Evolutionary conservation across 1,140 invertebrate genomes (phyloP).

Genomic region (Caenorhabditis latens): DNA sequence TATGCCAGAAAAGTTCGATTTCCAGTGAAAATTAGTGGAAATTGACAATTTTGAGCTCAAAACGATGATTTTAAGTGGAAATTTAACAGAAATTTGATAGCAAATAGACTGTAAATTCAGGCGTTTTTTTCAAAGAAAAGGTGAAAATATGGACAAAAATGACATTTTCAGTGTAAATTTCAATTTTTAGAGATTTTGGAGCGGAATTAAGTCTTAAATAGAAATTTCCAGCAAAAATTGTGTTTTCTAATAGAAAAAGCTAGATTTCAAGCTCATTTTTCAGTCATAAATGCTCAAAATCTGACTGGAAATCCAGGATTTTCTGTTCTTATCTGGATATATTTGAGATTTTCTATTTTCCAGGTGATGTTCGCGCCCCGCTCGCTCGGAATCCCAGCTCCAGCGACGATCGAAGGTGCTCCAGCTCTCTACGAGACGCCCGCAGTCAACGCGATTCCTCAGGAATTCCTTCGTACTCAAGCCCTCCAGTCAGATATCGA

Average conservation of each 20-base stretch:
- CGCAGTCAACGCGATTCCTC: slow-evolving; percentile 39
- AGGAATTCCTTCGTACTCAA: slow-evolving; percentile 62
- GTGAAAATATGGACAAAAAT: no score
- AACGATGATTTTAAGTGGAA: neutral
- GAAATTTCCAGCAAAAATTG: no score
- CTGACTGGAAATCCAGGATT: no score
- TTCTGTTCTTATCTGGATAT: no score
- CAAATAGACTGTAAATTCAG: neutral
- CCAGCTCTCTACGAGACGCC: neutral
- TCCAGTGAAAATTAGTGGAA: neutral
- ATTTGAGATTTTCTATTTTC: neutral
- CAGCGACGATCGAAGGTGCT: slow-evolving; percentile 53
- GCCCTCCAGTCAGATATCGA: slow-evolving; percentile 74
- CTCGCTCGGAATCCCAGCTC: neutral
- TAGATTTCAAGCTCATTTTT: no score
- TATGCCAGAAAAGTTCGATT: no score
- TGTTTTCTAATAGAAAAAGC: no score
- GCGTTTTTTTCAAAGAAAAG: no score
- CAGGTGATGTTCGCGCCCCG: slow-evolving; percentile 6
- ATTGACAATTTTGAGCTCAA: neutral
- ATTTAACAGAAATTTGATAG: neutral
- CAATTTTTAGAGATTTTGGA: no score
- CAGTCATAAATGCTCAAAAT: no score
- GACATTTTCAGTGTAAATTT: no score
- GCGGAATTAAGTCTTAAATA: no score